Conservation (phyloP, 2,113 vertebrate species). For the Corythaixoides concolor region DNA sequence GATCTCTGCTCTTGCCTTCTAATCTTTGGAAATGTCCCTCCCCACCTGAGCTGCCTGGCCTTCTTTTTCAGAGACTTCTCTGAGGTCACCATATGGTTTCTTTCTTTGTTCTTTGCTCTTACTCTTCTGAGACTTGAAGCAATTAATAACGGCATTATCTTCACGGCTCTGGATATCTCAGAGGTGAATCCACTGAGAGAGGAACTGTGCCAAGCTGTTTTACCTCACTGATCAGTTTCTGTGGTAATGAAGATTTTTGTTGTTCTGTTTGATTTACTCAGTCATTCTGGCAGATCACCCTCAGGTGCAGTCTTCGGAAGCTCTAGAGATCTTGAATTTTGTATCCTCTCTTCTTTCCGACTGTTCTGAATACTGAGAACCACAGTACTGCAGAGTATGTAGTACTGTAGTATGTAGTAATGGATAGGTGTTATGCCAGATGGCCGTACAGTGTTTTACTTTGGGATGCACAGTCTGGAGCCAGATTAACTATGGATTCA, state of each 20-base stretch:
- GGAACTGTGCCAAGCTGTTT: neutral
- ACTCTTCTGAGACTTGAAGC: neutral
- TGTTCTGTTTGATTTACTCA: neutral
- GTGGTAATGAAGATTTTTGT: neutral
- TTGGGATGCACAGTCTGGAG: neutral
- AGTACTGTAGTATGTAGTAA: neutral
- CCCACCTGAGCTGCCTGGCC: neutral
- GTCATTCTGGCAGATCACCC: neutral
- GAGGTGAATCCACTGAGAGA: neutral
- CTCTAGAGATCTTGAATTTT: neutral
- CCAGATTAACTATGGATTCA: neutral
- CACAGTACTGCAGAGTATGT: neutral
- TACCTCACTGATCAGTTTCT: neutral
- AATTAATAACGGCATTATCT: neutral
- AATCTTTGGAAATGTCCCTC: neutral
- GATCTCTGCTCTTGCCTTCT: neutral
- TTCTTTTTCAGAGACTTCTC: neutral
- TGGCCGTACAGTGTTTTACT: neutral
- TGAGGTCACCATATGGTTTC: constrained; percentile 43
- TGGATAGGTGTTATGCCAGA: neutral
- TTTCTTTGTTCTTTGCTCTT: constrained; percentile 19
- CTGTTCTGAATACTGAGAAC: neutral
- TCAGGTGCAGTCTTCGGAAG: neutral
- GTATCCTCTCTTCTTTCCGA: neutral
- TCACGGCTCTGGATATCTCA: neutral